Base-by-base conservation (phyloP, 1,140 invertebrate species). In the Brachionus manjavacas region DNA sequence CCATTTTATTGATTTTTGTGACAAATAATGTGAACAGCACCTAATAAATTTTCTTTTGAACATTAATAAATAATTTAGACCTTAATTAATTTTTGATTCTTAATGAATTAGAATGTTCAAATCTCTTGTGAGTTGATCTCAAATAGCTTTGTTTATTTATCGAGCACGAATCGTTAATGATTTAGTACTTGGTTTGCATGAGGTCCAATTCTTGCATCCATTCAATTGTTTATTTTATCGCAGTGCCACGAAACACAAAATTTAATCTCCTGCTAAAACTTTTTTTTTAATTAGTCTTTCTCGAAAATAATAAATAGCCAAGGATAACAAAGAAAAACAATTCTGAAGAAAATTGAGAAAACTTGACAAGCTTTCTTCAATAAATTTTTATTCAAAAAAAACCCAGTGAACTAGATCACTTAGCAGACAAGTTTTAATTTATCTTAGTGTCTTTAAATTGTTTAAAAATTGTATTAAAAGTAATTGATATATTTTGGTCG, bases 121-220 rank as follows among this genome's bases (percentile, higher is more conserved):
- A 9, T 60, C 52, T 60, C 52, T 60, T 23, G 52, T 20, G 52
- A 60, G 52, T 60, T 60, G 16, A 60, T 60, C 52, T 25, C 20
- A 60, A 60, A 60, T 60, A 60, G 52, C 52, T 60, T 60, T 60
- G 52, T 60, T 60, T 60, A 20, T 60, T 60, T 60, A 60, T 60
- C 52, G 20, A 60, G 52, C 52, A 60, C 52, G 52, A 60, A 60
- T 60, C 52, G 52, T 23, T 60, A 60, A 60, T 60, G 52, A 60
- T 60, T 60, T 60, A 60, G 52, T 23, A 20, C n/a, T 60, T 60
- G 52, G 52, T 23, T 60, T 60, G 52, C 52, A 60, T 60, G 52
- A 20, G 52, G 52, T 60, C 52, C 52, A 60, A 16, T 20, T 60
- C 25, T 20, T 8, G 14, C 52, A 23, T 60, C 52, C 20, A 60